phyloP scores from a whole-genome alignment of 2,888 invertebrate species.

The Apotomis betuletana region DNA sequence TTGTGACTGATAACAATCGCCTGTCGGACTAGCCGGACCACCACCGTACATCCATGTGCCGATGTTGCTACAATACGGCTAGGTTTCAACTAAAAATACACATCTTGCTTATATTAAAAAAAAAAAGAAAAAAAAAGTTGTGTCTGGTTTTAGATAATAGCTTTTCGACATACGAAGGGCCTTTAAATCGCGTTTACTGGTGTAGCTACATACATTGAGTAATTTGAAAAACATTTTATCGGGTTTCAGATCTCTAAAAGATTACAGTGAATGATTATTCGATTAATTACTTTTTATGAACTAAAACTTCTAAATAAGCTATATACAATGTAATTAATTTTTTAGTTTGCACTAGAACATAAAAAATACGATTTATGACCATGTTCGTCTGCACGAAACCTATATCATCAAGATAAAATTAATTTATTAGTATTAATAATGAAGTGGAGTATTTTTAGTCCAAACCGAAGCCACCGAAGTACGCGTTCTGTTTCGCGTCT shows the following conservation, averaged over 20 bases:
- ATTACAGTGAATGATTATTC: not conserved
- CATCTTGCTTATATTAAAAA: not conserved
- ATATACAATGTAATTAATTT: conserved; percentile 15
- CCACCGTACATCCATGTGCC: conserved; percentile 44
- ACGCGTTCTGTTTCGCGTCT: conserved; percentile 29
- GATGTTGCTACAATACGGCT: conserved; percentile 15
- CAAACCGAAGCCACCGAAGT: conserved; percentile 23
- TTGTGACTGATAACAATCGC: conserved; percentile 75
- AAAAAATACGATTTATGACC: conserved; percentile 27
- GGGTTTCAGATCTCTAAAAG: not conserved
- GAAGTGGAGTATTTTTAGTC: conserved; percentile 25
- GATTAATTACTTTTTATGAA: conserved; percentile 10
- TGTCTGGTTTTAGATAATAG: not conserved
- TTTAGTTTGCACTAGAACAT: conserved; percentile 16
- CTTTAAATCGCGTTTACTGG: conserved; percentile 23
- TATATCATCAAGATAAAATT: not conserved
- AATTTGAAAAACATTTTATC: not conserved
- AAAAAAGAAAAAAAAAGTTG: not conserved
- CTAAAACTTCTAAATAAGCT: conserved; percentile 28
- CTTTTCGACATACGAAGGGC: conserved; percentile 8
- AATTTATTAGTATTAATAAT: not conserved
- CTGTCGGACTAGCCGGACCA: conserved; percentile 56
- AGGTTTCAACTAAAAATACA: conserved; percentile 30
- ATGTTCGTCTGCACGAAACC: conserved; percentile 3
- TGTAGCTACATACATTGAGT: conserved; percentile 8